phyloP scores from a whole-genome alignment of 1,140 invertebrate species.

The Drosophila athabasca region DNA sequence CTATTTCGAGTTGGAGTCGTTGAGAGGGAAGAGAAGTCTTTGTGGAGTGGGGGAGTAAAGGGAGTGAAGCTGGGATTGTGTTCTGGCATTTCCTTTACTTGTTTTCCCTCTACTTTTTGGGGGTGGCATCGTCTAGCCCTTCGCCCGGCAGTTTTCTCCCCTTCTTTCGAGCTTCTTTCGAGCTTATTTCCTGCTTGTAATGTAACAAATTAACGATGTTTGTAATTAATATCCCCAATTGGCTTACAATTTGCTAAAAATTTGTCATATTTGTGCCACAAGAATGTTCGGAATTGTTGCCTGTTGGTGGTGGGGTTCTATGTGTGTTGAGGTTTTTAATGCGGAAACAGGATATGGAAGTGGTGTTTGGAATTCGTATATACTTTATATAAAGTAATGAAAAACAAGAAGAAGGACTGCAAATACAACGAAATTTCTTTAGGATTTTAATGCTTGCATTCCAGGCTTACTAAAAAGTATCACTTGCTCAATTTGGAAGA shows the following conservation, averaged over 20 bases:
- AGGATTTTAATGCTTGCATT: no score
- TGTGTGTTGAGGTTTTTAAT: neutral
- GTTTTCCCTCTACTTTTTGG: slow-evolving; percentile 14
- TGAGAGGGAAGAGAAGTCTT: neutral
- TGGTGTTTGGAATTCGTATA: no score
- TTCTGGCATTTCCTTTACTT: slow-evolving; percentile 28
- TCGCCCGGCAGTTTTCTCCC: neutral
- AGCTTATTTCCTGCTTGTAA: slow-evolving; percentile 55
- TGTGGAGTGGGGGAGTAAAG: neutral
- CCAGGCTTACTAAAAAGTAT: no score
- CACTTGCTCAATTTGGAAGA: no score
- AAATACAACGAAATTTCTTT: no score
- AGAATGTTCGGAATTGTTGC: slow-evolving; percentile 34
- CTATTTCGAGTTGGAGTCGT: slow-evolving; percentile 56
- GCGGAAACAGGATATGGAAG: neutral
- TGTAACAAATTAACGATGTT: slow-evolving; percentile 77
- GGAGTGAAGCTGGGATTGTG: slow-evolving; percentile 19
- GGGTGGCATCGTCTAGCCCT: slow-evolving; percentile 28
- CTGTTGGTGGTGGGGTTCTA: neutral
- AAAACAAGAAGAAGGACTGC: no score
- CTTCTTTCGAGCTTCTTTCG: neutral
- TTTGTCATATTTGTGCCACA: slow-evolving; percentile 64
- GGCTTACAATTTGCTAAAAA: slow-evolving; percentile 77
- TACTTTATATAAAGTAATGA: no score
- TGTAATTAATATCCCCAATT: slow-evolving; percentile 78